Conservation (phyloP, 1,140 invertebrate species). For the Teleopsis dalmanni region DNA sequence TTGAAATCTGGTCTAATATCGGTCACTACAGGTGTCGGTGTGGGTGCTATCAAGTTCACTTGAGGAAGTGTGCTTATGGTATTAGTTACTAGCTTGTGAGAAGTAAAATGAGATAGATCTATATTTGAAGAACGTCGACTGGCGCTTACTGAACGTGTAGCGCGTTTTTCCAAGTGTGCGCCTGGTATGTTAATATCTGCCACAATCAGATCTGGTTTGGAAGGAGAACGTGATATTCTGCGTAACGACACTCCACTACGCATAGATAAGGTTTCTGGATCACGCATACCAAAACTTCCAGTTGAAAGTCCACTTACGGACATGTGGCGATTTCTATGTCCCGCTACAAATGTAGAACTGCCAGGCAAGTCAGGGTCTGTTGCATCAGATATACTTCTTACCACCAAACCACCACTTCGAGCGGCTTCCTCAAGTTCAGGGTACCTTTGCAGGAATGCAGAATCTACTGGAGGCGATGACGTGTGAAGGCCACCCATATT, state of each 20-base stretch:
- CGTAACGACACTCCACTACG: conserved; percentile 35
- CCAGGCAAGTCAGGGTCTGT: conserved; percentile 22
- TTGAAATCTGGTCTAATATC: conserved; percentile 22
- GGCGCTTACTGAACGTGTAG: conserved; percentile 29
- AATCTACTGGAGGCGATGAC: conserved; percentile 22
- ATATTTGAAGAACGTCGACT: conserved; percentile 38
- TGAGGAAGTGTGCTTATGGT: too few relatives aligned
- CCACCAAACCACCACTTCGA: conserved; percentile 27
- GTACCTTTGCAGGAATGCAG: conserved; percentile 37
- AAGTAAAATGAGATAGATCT: conserved; percentile 24
- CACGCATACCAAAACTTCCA: conserved; percentile 9
- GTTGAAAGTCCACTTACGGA: conserved; percentile 35
- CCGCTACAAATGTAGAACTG: conserved; percentile 13
- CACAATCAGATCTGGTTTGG: conserved; percentile 34
- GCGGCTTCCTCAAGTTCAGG: conserved; percentile 39
- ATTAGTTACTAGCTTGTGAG: too few relatives aligned
- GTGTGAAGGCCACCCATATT: conserved; percentile 2
- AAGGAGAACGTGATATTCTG: conserved; percentile 31
- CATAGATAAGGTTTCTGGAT: conserved; percentile 29
- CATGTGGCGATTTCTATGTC: conserved; percentile 21
- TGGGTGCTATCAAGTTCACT: conserved; percentile 34
- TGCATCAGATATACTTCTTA: conserved; percentile 38
- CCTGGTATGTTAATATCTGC: conserved; percentile 37
- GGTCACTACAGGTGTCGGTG: conserved; percentile 18
- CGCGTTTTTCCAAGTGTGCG: conserved; percentile 1